Evolutionary conservation across 2,797 vertebrate species (phyloP), one percentile per base, ranked within the genome.

Genomic region (Hyperoplus lanceolatus): DNA sequence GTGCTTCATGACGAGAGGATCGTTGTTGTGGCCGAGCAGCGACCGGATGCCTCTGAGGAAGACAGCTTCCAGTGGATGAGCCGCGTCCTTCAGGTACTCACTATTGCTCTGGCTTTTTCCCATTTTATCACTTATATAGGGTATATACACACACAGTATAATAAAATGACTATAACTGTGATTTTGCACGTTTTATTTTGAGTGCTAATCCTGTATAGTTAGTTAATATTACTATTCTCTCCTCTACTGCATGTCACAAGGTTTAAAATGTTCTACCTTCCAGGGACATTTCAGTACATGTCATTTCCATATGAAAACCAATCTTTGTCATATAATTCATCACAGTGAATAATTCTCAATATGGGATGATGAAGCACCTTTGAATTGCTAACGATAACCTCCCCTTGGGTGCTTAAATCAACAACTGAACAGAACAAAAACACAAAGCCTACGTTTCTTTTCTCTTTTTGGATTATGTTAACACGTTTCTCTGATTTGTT

Each of bases 41-140:
- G 98, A 77, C 98, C 98, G 0, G 98, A 99, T 0, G 96, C 98
- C 0, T 98, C 98, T 0, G 98, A 99, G 90, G 98, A 99, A 86
- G 98, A 99, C 94, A 99, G 97, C 91, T 99, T 99, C 90, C 98
- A 98, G 94, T 99, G 98, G 98, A 99, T 99, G 98, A 98, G 98
- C 85, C 96, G 98, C 0, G 97, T 98, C 69, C 95, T 99, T 53
- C 98, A 99, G 97, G 98, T 98, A 42, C 54, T 45, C 16, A 51
- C 11, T 51, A 21, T 29, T n/a, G 10, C 15, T 64, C 48, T 69
- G 16, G 41, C 39, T n/a, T 57, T 45, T 45, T 63, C 21, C 43
- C 50, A 46, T 21, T 12, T 54, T 11, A 16, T 50, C 4, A 10
- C 14, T 38, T 56, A 12, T 38, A 13, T 6, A 51, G 8, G 18